Conservation (phyloP, 92 coral and sea anemone species). For the Umimayanthus chanpuru region DNA sequence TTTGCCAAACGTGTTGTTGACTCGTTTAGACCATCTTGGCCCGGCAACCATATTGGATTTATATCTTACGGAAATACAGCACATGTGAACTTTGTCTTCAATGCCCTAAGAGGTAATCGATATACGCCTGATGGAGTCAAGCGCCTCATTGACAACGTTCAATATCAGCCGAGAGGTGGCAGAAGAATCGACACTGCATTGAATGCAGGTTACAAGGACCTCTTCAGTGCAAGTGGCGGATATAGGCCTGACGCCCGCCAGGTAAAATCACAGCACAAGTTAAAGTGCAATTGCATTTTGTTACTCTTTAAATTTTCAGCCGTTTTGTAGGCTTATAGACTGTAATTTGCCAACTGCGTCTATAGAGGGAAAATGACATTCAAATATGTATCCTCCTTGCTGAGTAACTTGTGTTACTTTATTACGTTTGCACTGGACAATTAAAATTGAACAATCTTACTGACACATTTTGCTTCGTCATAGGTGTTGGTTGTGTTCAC, state of each 20-base stretch:
- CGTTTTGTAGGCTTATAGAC: no score
- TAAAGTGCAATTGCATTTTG: no score
- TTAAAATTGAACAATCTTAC: no score
- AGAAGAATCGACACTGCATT: constrained; percentile 75
- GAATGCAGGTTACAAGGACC: constrained; percentile 38
- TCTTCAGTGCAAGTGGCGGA: constrained; percentile 58
- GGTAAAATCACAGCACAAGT: constrained; percentile 34
- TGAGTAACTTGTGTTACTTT: no score
- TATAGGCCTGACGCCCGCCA: constrained; percentile 65
- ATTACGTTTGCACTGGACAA: no score
- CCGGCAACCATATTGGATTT: constrained; percentile 69
- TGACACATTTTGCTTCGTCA: neutral
- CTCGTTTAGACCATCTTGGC: constrained; percentile 67
- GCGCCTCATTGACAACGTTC: constrained; percentile 50
- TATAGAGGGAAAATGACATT: no score
- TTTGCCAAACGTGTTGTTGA: constrained; percentile 58
- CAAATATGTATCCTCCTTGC: no score
- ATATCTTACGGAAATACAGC: constrained; percentile 59
- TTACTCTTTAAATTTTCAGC: no score
- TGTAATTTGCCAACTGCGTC: no score
- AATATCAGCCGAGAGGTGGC: constrained; percentile 49
- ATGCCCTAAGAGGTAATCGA: constrained; percentile 47
- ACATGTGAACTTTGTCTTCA: constrained; percentile 51
- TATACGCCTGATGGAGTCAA: constrained; percentile 48
- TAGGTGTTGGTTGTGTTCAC: neutral